A percentile compares a stretch with the other conserved stretches of the same genome.
phyloP scores from a whole-genome alignment of 2,888 invertebrate species.

The Eucera pruinosa region DNA sequence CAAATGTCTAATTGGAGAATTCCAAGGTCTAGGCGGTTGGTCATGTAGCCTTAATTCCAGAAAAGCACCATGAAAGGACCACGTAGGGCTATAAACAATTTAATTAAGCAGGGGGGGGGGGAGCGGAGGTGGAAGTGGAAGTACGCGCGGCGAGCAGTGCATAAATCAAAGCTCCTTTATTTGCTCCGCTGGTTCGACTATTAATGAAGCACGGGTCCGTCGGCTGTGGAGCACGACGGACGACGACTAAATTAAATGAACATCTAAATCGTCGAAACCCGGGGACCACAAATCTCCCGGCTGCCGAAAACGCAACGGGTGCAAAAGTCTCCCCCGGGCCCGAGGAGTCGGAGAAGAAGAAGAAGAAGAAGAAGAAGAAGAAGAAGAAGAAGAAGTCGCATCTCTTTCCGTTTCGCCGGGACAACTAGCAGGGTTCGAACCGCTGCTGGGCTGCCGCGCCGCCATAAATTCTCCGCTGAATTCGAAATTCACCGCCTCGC shows the following conservation, averaged over 20 bases:
- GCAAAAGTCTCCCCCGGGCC: constrained; percentile 47
- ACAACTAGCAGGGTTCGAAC: constrained; percentile 56
- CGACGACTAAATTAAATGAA: constrained; percentile 79
- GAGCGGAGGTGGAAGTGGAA: constrained; percentile 6
- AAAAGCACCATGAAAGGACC: constrained; percentile 32
- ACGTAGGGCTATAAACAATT: constrained; percentile 46
- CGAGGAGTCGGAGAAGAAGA: no score
- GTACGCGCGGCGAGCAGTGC: constrained; percentile 44
- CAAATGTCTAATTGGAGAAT: constrained; percentile 8
- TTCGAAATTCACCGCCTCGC: constrained; percentile 67
- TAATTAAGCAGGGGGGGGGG: constrained; percentile 39
- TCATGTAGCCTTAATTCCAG: constrained; percentile 44
- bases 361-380: no score
- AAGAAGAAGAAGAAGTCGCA: no score
- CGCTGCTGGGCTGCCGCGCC: constrained; percentile 35
- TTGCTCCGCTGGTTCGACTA: constrained; percentile 51
- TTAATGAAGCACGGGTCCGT: constrained; percentile 62
- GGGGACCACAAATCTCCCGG: constrained; percentile 65
- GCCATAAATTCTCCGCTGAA: constrained; percentile 67
- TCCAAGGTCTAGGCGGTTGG: neutral
- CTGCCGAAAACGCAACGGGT: constrained; percentile 70
- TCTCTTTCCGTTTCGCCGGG: constrained; percentile 10
- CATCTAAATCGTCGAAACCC: constrained; percentile 78
- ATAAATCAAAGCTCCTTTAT: constrained; percentile 64
- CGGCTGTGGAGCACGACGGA: constrained; percentile 36